A percentile compares a stretch with the other conserved stretches of the same genome.
Evolutionary conservation across 2,113 vertebrate species (phyloP).

Genomic region (Felis chaus): DNA sequence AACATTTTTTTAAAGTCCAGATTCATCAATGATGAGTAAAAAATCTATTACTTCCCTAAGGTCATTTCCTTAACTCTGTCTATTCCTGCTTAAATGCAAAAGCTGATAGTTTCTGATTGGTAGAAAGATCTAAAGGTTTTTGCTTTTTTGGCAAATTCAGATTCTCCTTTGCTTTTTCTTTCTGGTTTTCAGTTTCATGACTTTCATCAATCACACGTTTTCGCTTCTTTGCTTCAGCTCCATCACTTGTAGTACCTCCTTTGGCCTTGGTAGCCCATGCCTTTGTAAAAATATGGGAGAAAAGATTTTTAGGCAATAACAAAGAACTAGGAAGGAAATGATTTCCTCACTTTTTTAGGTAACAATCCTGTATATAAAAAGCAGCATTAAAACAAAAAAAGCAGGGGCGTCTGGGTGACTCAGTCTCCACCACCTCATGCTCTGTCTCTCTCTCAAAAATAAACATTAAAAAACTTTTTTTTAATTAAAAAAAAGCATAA

Average conservation of each 20-base stretch:
- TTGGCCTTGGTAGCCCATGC: slow-evolving; percentile 92
- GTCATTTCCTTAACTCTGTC: slow-evolving; percentile 69
- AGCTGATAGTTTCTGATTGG: slow-evolving; percentile 87
- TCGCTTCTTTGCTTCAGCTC: slow-evolving; percentile 89
- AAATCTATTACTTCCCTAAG: neutral
- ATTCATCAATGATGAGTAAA: neutral
- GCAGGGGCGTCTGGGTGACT: neutral
- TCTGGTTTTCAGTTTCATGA: slow-evolving; percentile 59
- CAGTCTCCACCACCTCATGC: too few species aligned
- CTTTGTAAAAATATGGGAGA: slow-evolving; percentile 78
- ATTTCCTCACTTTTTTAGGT: slow-evolving; percentile 1
- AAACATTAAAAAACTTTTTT: too few species aligned
- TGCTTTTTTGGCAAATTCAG: slow-evolving; percentile 87
- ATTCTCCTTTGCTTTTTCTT: slow-evolving; percentile 74
- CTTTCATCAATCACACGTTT: slow-evolving; percentile 81
- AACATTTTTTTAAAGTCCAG: neutral
- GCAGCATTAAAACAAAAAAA: neutral
- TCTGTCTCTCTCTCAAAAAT: too few species aligned
- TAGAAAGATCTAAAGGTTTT: slow-evolving; percentile 83
- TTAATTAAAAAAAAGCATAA: neutral
- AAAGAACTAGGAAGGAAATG: neutral
- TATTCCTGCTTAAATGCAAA: slow-evolving; percentile 94
- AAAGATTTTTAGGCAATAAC: slow-evolving; percentile 35
- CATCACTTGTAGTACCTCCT: slow-evolving; percentile 77
- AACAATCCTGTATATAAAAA: neutral